Base-by-base conservation (phyloP, 2,888 invertebrate species). In the Shargacucullia verbasci region DNA sequence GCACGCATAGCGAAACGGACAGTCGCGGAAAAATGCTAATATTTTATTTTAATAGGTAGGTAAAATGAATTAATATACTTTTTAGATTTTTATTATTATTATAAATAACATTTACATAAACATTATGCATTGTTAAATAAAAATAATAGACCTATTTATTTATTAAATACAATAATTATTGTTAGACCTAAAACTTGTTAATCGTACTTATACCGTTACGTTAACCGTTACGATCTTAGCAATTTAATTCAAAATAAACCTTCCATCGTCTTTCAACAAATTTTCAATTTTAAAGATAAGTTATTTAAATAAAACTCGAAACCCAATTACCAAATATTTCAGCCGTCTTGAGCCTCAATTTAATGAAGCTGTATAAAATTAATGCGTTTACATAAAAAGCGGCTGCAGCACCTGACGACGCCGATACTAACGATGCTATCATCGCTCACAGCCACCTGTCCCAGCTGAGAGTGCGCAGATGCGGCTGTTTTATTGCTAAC, bases 361-460 rank as follows among this genome's bases (percentile, higher is more conserved):
- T 35, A 53, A 71, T 49, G 39, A 66, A 46, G 68, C 20, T 49
- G 49, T 59, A 49, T 53, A 46, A 52, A n/a, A 58, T 70, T 64
- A 65, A 43, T 71, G 15, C 11, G 37, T 41, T 45, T 35, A 25
- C 20, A 44, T 59, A 38, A 68, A 60, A 44, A n/a, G 12, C 10
- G 11, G 8, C 29, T 44, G 44, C 67, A 45, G 50, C 54, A 68
- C 50, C 50, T 59, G 68, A 37, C 13, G 15, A 10, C 15, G 35
- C n/a, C 20, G 20, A 20, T 20, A 20, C 31, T 71, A 65, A 71
- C 49, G 50, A 68, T 54, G 41, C 52, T 67, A 68, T 68, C 68
- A 55, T 15, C 29, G 13, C 6, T 6, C 8, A 38, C 45, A 37
- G 41, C 7, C 45, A 38, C 38, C 27, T 27, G 29, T n/a, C 11